Conservation (phyloP, 2,113 vertebrate genomes). For the Lynx canadensis region DNA sequence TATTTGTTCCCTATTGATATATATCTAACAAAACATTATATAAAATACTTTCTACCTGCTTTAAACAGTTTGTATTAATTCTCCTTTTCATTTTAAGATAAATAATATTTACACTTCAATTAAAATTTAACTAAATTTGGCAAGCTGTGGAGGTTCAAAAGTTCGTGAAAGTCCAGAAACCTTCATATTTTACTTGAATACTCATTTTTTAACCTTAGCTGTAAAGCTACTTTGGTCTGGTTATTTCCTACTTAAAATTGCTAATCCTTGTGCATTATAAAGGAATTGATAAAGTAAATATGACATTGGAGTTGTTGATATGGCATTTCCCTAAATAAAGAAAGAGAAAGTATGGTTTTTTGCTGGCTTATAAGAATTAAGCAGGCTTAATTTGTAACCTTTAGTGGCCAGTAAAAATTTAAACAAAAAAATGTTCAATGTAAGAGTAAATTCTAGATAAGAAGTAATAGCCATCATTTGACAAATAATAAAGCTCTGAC, state of each 20-base stretch:
- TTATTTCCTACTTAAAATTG: slow-evolving; percentile 29
- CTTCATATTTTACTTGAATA: slow-evolving; percentile 39
- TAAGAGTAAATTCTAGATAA: neutral
- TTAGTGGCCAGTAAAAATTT: neutral
- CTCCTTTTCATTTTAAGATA: slow-evolving; percentile 54
- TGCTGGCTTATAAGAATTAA: neutral
- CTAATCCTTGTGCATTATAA: neutral
- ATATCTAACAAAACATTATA: slow-evolving; percentile 51
- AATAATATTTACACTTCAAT: slow-evolving; percentile 68
- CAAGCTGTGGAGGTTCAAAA: slow-evolving; percentile 55
- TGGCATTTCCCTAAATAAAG: neutral
- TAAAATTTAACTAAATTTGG: slow-evolving; percentile 75
- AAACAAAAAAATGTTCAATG: neutral
- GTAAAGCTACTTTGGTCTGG: neutral
- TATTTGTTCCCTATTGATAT: slow-evolving; percentile 32
- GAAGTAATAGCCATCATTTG: neutral
- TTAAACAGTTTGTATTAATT: slow-evolving; percentile 58
- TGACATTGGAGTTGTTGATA: neutral
- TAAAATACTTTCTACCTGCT: slow-evolving; percentile 46
- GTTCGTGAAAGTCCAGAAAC: slow-evolving; percentile 49
- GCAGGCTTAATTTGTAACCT: neutral
- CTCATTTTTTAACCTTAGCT: slow-evolving; percentile 36
- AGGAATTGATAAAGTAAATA: neutral
- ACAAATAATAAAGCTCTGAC: neutral
- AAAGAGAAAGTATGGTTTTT: neutral